A percentile compares a stretch with the other conserved stretches of the same genome.
Evolutionary conservation across 1,140 invertebrate species (phyloP).

Genomic region (Zaprionus ghesquierei): DNA sequence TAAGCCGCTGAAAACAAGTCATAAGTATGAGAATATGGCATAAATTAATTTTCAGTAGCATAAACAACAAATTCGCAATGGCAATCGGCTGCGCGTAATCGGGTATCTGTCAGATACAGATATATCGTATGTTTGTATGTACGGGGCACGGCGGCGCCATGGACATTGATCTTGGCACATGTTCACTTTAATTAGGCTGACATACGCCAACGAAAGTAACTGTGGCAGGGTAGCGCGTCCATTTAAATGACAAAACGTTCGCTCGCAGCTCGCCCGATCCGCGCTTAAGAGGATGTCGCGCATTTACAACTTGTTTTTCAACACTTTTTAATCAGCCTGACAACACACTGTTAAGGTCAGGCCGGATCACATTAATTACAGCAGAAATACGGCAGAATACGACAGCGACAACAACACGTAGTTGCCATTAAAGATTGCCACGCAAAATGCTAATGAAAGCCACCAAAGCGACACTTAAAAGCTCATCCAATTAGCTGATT

Average conservation of each 20-base stretch:
- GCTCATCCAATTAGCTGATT: constrained; percentile 74
- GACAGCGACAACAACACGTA: constrained; percentile 58
- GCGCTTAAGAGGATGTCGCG: constrained; percentile 8
- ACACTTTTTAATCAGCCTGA: constrained; percentile 76
- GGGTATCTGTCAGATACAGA: constrained; percentile 61
- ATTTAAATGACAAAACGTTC: constrained; percentile 70
- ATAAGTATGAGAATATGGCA: constrained; percentile 46
- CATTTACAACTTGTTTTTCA: constrained; percentile 71
- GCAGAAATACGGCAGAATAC: not conserved
- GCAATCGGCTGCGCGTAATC: constrained; percentile 18
- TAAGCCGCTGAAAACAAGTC: constrained; percentile 52
- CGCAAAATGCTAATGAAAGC: constrained; percentile 72
- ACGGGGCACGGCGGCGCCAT: constrained; percentile 51
- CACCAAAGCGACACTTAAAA: constrained; percentile 48
- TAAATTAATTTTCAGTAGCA: constrained; percentile 75
- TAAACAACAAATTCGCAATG: constrained; percentile 31
- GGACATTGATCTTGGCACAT: constrained; percentile 78
- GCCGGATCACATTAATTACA: constrained; percentile 74
- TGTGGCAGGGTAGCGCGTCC: constrained; percentile 37
- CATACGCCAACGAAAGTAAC: constrained; percentile 38
- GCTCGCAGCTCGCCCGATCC: not conserved
- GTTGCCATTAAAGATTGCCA: constrained; percentile 58
- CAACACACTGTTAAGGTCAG: constrained; percentile 76
- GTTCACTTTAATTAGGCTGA: constrained; percentile 76
- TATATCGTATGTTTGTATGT: too few species aligned